Percentiles rank a stretch among this genome's conserved stretches.
Conservation (phyloP, 2,888 invertebrate species). For the Ellobium chinense region DNA sequence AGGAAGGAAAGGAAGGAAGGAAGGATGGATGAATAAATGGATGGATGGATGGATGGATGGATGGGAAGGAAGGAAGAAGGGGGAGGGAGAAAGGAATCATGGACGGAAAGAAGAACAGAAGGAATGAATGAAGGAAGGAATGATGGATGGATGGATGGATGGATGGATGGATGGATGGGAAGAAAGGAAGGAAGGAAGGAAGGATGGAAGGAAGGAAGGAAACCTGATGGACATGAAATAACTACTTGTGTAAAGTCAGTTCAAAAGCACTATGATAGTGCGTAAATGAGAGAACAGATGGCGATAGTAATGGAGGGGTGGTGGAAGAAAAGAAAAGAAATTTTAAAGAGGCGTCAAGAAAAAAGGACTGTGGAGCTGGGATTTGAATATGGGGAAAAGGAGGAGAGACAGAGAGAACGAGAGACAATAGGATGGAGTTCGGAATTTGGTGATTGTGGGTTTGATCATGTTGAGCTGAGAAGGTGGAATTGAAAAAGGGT, state of each 20-base stretch:
- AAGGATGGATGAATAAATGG: not conserved
- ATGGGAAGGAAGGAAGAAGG: not conserved
- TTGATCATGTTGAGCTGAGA: too few species aligned
- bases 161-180: not conserved
- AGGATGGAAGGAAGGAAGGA: not conserved
- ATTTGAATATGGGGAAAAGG: too few species aligned
- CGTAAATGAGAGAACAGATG: not conserved
- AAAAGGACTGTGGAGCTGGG: too few species aligned
- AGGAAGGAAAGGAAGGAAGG: not conserved
- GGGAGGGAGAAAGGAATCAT: not conserved
- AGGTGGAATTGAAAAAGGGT: not conserved
- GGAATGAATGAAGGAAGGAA: not conserved
- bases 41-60: not conserved
- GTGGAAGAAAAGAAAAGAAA: not conserved
- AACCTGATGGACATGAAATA: too few species aligned
- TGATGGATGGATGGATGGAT: not conserved
- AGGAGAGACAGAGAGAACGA: not conserved
- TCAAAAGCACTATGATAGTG: too few species aligned
- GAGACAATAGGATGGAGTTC: not conserved
- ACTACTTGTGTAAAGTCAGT: too few species aligned
- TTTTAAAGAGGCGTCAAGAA: too few species aligned
- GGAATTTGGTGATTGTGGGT: too few species aligned
- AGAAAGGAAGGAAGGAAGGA: not conserved
- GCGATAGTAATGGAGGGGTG: not conserved
- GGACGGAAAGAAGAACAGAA: not conserved